Evolutionary conservation across 2,797 vertebrate genomes (phyloP), one percentile per base, ranked within the genome.

Genomic region (Triplophysa bombifrons): DNA sequence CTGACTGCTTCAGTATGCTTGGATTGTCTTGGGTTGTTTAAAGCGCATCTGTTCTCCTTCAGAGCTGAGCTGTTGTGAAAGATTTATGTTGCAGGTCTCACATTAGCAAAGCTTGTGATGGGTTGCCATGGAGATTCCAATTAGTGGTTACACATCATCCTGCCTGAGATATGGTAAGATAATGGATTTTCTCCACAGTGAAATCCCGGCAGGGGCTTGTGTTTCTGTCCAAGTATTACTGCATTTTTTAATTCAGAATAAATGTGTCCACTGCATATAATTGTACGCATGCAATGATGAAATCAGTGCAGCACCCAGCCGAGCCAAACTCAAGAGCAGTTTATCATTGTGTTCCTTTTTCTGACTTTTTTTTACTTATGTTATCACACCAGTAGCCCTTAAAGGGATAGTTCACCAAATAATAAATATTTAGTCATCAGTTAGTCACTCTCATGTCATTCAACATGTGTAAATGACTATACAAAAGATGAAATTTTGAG

Each of bases 31-130:
- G 84, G 84, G 84, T 68, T 83, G 85, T 86, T 84, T 85, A 69
- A 79, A 76, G 73, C 80, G 79, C 85, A 90, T 92, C 91, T 91
- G 91, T 86, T 89, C 86, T 88, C 55, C 84, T 83, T 90, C 86
- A 89, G 67, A 80, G 82, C 76, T 80, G 79, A 91, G 84, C 78
- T 78, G 8, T 78, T 22, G 75, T 85, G 86, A 87, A 84, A 81
- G 84, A 90, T 90, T 87, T 87, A 87, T 91, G 89, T 86, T 82
- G 69, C 74, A 82, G 84, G 86, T 81, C 74, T 84, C 84, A 85
- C 80, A 76, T 87, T 84, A 87, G 84, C 83, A 80, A 83, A 78
- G 76, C 84, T 88, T 82, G 71, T 86, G 83, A 81, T 84, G 86
- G 76, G 80, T 90, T 90, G 85, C 87, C 80, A 85, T 68, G 44